A percentile compares a stretch with the other conserved stretches of the same genome.
Conservation (phyloP, 2,113 vertebrate genomes). For the Tragulus kanchil region DNA sequence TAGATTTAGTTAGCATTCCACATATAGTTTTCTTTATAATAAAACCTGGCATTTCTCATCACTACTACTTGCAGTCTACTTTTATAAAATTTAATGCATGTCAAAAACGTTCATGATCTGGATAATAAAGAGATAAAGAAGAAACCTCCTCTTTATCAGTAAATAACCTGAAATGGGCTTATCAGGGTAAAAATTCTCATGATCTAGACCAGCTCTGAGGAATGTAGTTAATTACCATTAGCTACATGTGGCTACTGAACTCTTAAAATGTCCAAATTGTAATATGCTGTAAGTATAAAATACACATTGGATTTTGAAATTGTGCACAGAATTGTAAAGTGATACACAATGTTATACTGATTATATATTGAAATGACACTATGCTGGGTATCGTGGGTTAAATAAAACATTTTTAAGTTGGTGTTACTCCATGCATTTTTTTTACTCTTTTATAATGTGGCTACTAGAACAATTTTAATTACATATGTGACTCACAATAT, state of each 20-base stretch:
- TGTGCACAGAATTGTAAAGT: background rate
- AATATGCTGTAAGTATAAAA: background rate
- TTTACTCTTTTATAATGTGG: background rate
- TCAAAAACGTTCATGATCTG: slow-evolving; percentile 84
- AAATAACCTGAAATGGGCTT: slow-evolving; percentile 76
- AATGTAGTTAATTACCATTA: background rate
- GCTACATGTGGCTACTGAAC: background rate
- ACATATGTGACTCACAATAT: background rate
- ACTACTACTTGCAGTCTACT: slow-evolving; percentile 82
- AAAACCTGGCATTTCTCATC: slow-evolving; percentile 88
- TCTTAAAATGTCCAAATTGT: background rate
- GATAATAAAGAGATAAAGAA: slow-evolving; percentile 85
- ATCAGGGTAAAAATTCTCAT: slow-evolving; percentile 75
- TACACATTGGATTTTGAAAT: slow-evolving; percentile 23
- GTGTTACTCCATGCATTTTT: background rate
- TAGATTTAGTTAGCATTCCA: slow-evolving; percentile 25
- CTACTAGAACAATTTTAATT: background rate
- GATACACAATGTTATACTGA: background rate
- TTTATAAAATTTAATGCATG: slow-evolving; percentile 87
- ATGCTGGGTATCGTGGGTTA: background rate
- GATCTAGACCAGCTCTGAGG: background rate
- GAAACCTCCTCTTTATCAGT: slow-evolving; percentile 72
- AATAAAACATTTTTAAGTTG: slow-evolving; percentile 21
- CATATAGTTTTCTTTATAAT: no score
- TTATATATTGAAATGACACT: background rate